phyloP scores from a whole-genome alignment of 2,113 vertebrate species.

The Melanocharis versteri region DNA sequence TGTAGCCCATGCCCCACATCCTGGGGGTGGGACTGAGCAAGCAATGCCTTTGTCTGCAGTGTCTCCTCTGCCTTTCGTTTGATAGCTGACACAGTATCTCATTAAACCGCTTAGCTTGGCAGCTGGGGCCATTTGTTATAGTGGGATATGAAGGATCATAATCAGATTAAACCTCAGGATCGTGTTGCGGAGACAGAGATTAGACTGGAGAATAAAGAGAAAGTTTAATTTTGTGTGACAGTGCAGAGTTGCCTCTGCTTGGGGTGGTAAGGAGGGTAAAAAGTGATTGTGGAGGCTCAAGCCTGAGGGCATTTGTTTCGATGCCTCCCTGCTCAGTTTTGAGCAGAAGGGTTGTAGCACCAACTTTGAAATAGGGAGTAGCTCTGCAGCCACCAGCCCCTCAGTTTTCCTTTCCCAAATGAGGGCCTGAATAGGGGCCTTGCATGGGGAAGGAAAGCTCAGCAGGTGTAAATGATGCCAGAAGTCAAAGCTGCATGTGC shows the following conservation, averaged over 20 bases:
- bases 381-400: not conserved
- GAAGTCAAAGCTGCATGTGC: not conserved
- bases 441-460: not conserved
- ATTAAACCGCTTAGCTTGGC: constrained; percentile 30
- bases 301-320: not conserved
- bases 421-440: not conserved
- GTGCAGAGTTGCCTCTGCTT: not conserved
- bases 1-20: not conserved
- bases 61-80: not conserved
- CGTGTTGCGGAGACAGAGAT: not conserved
- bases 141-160: not conserved
- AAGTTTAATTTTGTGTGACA: constrained; percentile 33
- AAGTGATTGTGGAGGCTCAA: not conserved
- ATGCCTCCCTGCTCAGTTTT: not conserved
- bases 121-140: constrained; percentile 19
- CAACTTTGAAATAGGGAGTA: not conserved
- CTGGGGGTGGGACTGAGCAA: not conserved
- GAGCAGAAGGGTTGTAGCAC: not conserved
- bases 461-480: not conserved
- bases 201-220: constrained; percentile 3
- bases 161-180: constrained; percentile 45
- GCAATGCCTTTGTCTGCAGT: not conserved
- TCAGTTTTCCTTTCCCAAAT: not conserved
- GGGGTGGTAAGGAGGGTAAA: not conserved
- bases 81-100: not conserved